Evolutionary conservation across 2,797 vertebrate genomes (phyloP).

Genomic region (Crocidura indochinensis): DNA sequence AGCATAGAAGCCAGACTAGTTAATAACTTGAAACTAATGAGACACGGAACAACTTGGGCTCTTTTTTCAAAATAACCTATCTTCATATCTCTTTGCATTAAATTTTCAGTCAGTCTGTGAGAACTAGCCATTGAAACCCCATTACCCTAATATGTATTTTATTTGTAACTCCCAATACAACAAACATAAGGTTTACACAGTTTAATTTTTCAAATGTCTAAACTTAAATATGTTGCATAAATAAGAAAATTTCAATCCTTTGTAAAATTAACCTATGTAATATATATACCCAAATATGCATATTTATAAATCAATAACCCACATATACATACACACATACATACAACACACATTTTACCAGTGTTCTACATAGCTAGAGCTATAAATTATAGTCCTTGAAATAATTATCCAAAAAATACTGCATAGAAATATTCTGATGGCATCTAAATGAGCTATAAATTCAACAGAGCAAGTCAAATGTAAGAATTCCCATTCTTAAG

Average conservation of each 20-base stretch:
- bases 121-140: constrained; percentile 87
- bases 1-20: constrained; percentile 74
- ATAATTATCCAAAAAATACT: constrained; percentile 86
- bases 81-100: constrained; percentile 87
- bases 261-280: constrained; percentile 62
- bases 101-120: constrained; percentile 85
- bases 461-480: constrained; percentile 81
- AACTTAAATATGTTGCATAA: constrained; percentile 53
- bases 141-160: constrained; percentile 86
- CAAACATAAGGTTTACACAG: constrained; percentile 80
- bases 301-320: constrained; percentile 75
- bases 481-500: constrained; percentile 79
- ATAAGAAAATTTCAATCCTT: constrained; percentile 66
- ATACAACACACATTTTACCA: constrained; percentile 73
- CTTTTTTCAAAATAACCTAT: constrained; percentile 75
- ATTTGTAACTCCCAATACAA: constrained; percentile 82
- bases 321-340: constrained; percentile 61
- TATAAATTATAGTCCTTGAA: constrained; percentile 84
- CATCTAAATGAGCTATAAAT: constrained; percentile 76
- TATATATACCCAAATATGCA: constrained; percentile 80
- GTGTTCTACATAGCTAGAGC: constrained; percentile 79
- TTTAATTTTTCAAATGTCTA: constrained; percentile 85
- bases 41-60: constrained; percentile 78
- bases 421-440: constrained; percentile 73
- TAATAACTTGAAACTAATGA: constrained; percentile 85